A percentile compares a stretch with the other conserved stretches of the same genome.
These are phyloP conservation scores for Drepana falcataria DNA, from an alignment of 2,888 invertebrate genomes.

Conservation along the genomic window DNA sequence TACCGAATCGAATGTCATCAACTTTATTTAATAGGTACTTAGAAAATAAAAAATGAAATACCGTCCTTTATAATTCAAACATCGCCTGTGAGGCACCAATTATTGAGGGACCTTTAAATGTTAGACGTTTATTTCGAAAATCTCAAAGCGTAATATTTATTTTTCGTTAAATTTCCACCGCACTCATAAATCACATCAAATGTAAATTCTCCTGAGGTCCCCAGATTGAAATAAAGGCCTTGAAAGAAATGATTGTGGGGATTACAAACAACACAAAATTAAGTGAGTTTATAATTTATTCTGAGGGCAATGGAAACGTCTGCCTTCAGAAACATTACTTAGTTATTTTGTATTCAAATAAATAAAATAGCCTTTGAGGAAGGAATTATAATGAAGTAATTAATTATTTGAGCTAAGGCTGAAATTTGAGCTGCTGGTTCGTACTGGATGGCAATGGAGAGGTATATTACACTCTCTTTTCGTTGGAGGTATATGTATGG, in stretches of 20 bases:
- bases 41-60: too few relatives aligned
- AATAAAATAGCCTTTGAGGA: slow-evolving; percentile 28
- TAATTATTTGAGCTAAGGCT: slow-evolving; percentile 25
- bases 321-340: slow-evolving; percentile 37
- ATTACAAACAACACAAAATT: slow-evolving; percentile 53
- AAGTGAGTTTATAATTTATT: slow-evolving; percentile 55
- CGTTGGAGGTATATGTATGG: too few relatives aligned
- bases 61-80: too few relatives aligned
- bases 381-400: slow-evolving; percentile 32
- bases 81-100: too few relatives aligned
- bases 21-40: too few relatives aligned
- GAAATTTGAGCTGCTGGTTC: slow-evolving; percentile 1
- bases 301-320: slow-evolving; percentile 38
- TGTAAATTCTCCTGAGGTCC: slow-evolving; percentile 29
- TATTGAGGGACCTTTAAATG: too few relatives aligned
- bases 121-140: too few relatives aligned
- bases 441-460: neutral
- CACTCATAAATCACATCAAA: slow-evolving; percentile 37
- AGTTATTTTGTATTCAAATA: slow-evolving; percentile 44
- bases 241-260: slow-evolving; percentile 49
- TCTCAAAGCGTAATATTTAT: too few relatives aligned
- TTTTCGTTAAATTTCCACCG: slow-evolving; percentile 16
- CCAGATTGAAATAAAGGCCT: slow-evolving; percentile 43
- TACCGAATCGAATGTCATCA: too few relatives aligned
- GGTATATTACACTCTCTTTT: too few relatives aligned